Conservation (phyloP, 2,113 vertebrate genomes). For the Conger conger region DNA sequence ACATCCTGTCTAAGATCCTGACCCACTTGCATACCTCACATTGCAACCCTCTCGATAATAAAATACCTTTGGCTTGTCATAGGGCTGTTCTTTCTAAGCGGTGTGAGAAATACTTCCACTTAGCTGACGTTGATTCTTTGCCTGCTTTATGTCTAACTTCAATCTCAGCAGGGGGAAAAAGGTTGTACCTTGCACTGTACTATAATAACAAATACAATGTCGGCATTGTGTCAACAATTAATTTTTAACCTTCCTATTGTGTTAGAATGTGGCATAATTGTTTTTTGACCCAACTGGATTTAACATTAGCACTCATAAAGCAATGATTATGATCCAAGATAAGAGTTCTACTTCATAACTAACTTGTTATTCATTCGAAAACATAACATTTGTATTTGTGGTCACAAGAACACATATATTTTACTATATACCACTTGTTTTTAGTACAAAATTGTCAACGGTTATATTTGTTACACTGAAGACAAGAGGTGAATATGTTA, state of each 20-base stretch:
- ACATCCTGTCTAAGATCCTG: not conserved
- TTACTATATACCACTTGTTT: no score
- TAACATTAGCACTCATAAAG: no score
- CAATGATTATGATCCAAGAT: not conserved
- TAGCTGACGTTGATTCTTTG: not conserved
- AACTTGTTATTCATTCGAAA: no score
- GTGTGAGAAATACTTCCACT: not conserved
- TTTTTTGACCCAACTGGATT: no score
- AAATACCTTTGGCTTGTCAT: not conserved
- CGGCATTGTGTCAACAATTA: not conserved
- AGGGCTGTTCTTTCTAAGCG: not conserved
- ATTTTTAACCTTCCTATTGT: not conserved
- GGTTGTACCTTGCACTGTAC: not conserved
- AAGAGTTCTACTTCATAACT: no score
- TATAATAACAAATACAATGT: not conserved
- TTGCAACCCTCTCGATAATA: not conserved
- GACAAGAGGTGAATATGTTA: no score
- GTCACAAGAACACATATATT: no score
- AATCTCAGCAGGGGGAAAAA: not conserved
- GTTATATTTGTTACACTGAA: no score
- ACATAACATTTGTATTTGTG: no score
- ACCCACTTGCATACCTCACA: not conserved
- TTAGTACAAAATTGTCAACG: no score
- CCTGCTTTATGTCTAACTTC: not conserved
- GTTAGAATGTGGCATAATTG: no score